Base-by-base conservation (phyloP, 2,888 invertebrate genomes). In the Philonicus albiceps region DNA sequence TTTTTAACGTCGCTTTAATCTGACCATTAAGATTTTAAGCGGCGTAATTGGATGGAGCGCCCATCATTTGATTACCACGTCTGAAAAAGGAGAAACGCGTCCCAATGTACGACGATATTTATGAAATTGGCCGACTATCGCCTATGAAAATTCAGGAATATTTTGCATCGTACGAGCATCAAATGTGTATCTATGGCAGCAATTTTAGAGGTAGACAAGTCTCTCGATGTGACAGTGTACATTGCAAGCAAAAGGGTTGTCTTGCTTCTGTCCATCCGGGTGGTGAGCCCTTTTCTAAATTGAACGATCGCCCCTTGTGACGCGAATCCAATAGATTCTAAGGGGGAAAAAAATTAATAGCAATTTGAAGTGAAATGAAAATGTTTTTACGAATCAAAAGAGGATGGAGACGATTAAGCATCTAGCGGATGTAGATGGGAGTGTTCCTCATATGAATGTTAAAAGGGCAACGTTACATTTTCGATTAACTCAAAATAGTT, bases 1-100 rank as follows among this genome's bases (percentile, higher is more conserved):
- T 85, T 85, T 85, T 85, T 72, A 85, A 49, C 85, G 75, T 53
- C 85, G 73, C 43, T 84, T 84, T 84, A 84, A 84, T 72, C 43
- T 73, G 72, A 43, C 84, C 72, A 73, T 84, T 84, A 84, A 84
- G 84, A 84, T 73, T 84, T 73, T 84, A 73, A 40, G 84, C 73
- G 30, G 37, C 83, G 43, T 84, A 84, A 84, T 40, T 73, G 40
- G 40, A 43, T 84, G 84, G 53, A 49, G 34, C 40, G 34, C 16
- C 40, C 49, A 43, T 73, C 40, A 40, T 73, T 81, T 64, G 81
- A 55, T 64, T 53, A 81, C 53, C 31, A 31, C 55, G 55, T 74
- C 74, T 74, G 37, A 34, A 31, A 37, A 7, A 34, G 74, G 74
- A n/a, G n/a, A n/a, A n/a, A 30, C n/a, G 16, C 37, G 37, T 2